phyloP scores from a whole-genome alignment of 1,140 invertebrate species.

The Neodiprion fabricii region DNA sequence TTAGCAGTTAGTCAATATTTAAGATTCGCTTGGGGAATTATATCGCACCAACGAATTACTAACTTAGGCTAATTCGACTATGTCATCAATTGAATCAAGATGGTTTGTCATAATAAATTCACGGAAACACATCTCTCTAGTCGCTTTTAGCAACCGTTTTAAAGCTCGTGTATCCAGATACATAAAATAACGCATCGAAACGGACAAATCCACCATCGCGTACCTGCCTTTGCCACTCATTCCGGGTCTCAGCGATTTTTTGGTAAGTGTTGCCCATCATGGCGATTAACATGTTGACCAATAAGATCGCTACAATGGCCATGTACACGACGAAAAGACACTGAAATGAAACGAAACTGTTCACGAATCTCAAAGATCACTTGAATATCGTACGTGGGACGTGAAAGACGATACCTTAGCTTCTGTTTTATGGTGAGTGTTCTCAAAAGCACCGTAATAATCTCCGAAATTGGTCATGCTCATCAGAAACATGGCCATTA shows the following conservation, averaged over 20 bases:
- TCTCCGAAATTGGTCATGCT: conserved; percentile 96
- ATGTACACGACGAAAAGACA: conserved; percentile 94
- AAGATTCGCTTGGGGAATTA: too few relatives aligned
- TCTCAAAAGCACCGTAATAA: conserved; percentile 88
- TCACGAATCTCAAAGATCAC: conserved; percentile 5
- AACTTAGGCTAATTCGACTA: too few relatives aligned
- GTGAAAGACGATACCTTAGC: conserved; percentile 73
- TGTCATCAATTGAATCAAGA: too few relatives aligned
- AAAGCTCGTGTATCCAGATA: too few relatives aligned
- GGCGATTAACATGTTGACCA: conserved; percentile 98
- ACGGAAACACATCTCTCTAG: too few relatives aligned
- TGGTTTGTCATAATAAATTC: too few relatives aligned
- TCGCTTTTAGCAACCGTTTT: too few relatives aligned
- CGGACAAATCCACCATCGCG: neutral
- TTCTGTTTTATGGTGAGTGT: conserved; percentile 86
- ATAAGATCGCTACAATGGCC: conserved; percentile 92
- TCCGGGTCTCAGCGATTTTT: conserved; percentile 94
- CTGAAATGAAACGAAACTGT: conserved; percentile 62
- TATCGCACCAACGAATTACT: too few relatives aligned
- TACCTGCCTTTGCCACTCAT: conserved; percentile 98
- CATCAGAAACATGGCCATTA: conserved; percentile 98
- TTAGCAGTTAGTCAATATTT: too few relatives aligned
- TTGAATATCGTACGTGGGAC: neutral
- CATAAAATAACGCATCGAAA: too few relatives aligned
- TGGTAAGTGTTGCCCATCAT: conserved; percentile 99